phyloP scores from a whole-genome alignment of 1,140 invertebrate genomes.

The Macrosteles quadrilineatus region DNA sequence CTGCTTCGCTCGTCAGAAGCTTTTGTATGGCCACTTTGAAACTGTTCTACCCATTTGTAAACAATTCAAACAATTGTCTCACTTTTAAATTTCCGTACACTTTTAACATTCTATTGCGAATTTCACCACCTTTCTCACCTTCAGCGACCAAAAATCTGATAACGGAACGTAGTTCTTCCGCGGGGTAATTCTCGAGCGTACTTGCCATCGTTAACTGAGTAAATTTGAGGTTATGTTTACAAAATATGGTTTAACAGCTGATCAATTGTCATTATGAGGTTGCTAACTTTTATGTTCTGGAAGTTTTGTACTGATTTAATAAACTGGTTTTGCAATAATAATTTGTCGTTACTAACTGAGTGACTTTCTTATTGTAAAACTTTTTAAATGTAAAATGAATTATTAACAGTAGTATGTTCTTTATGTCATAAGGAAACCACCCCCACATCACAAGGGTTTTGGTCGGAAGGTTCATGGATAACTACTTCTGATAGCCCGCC shows the following conservation, averaged over 20 bases:
- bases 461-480: no score
- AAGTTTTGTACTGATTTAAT: neutral
- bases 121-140: neutral
- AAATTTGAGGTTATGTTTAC: neutral
- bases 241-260: no score
- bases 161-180: neutral
- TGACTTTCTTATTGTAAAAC: no score
- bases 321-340: neutral
- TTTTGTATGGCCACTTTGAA: neutral
- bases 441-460: no score
- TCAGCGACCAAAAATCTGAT: no score
- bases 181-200: neutral
- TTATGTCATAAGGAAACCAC: no score
- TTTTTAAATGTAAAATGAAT: no score
- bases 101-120: neutral
- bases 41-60: neutral
- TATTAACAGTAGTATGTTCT: no score
- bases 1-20: neutral
- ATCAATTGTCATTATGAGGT: neutral
- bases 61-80: neutral
- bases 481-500: no score
- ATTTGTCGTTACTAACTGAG: no score
- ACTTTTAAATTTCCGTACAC: neutral
- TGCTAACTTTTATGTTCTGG: neutral
- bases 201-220: neutral